A percentile compares a stretch with the other conserved stretches of the same genome.
These are phyloP conservation scores for Ips nitidus DNA, from an alignment of 1,140 invertebrate species.

Conservation along the genomic window DNA sequence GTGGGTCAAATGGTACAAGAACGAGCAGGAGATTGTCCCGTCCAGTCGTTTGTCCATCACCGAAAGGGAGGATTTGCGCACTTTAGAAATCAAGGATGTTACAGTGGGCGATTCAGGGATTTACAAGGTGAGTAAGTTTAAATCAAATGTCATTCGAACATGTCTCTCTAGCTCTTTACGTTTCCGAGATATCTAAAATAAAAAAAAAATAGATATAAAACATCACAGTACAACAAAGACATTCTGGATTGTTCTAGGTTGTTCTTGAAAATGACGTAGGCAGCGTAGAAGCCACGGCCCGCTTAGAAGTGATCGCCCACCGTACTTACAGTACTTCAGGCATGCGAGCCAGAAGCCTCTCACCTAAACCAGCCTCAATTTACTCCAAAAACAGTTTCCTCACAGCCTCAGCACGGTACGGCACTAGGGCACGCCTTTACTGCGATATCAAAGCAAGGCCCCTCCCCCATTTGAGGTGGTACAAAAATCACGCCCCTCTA, in stretches of 20 bases:
- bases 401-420: conserved; percentile 54
- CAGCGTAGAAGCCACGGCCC: conserved; percentile 74
- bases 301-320: conserved; percentile 75
- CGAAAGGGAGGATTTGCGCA: conserved; percentile 74
- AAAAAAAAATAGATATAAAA: not conserved
- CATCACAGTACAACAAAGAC: too few relatives aligned
- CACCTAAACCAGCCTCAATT: conserved; percentile 46
- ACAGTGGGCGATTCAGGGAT: conserved; percentile 76
- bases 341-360: conserved; percentile 53
- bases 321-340: conserved; percentile 51
- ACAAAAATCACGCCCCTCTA: conserved; percentile 60
- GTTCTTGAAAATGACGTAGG: conserved; percentile 80
- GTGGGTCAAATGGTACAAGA: conserved; percentile 80
- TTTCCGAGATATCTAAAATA: too few relatives aligned
- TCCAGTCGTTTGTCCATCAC: conserved; percentile 67
- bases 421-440: conserved; percentile 59
- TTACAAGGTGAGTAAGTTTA: conserved; percentile 68
- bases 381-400: conserved; percentile 51
- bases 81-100: conserved; percentile 77
- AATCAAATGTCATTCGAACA: not conserved
- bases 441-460: conserved; percentile 60
- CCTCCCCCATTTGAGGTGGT: conserved; percentile 61
- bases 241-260: conserved; percentile 2
- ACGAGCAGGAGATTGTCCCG: conserved; percentile 65
- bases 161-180: too few relatives aligned